Evolutionary conservation across 1,140 invertebrate genomes (phyloP).

Genomic region (Nomia melanderi): DNA sequence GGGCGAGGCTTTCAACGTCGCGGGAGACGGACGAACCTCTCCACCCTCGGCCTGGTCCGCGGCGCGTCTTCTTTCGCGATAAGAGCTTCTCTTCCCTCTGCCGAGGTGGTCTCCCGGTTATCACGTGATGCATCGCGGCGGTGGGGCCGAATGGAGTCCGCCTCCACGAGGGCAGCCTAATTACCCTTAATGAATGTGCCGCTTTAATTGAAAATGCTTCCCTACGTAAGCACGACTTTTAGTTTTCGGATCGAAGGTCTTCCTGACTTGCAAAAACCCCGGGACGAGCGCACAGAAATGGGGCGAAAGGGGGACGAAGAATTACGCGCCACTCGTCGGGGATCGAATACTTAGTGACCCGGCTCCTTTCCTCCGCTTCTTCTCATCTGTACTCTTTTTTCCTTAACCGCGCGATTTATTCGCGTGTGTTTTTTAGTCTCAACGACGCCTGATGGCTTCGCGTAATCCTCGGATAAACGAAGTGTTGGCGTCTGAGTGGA

Average conservation of each 20-base stretch:
- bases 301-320: conserved; percentile 5
- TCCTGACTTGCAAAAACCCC: conserved; percentile 29
- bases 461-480: too few species aligned
- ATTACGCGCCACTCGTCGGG: conserved; percentile 3
- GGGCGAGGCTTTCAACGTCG: conserved; percentile 26
- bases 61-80: conserved; percentile 28
- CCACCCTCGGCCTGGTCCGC: background rate
- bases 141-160: background rate
- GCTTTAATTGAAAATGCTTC: conserved; percentile 46
- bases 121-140: conserved; percentile 27
- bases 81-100: conserved; percentile 30
- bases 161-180: conserved; percentile 21
- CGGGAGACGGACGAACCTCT: conserved; percentile 1
- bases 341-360: background rate
- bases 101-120: background rate
- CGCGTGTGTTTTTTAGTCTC: background rate
- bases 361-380: background rate
- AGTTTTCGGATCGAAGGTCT: conserved; percentile 29
- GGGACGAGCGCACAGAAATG: background rate
- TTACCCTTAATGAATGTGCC: conserved; percentile 44
- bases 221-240: conserved; percentile 36
- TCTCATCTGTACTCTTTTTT: background rate
- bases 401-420: background rate
- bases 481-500: too few species aligned
- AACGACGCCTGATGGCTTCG: too few species aligned